phyloP scores from a whole-genome alignment of 2,113 vertebrate species.

The Addax nasomaculatus region DNA sequence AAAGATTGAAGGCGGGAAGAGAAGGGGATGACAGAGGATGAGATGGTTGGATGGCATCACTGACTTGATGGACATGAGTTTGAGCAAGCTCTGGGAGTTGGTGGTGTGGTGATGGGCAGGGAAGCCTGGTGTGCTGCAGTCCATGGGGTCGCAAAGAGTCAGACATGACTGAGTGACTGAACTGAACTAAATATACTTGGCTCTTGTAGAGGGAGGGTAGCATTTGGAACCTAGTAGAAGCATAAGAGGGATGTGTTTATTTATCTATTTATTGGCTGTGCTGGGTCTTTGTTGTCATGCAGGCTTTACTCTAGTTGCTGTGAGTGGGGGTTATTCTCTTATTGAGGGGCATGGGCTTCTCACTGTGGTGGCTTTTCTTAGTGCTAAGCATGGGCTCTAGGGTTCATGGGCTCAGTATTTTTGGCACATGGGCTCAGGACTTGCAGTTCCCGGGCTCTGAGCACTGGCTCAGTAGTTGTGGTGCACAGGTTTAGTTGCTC shows the following conservation, averaged over 20 bases:
- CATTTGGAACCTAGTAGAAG: neutral
- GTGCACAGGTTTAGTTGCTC: neutral
- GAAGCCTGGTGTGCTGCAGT: neutral
- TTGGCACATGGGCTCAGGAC: neutral
- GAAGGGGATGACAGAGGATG: neutral
- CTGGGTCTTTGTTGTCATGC: neutral
- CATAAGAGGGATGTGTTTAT: neutral
- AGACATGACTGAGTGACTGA: neutral
- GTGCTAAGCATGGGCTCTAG: neutral
- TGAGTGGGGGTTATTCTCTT: neutral
- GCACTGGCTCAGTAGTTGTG: neutral
- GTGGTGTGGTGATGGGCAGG: neutral
- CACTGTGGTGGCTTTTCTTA: neutral
- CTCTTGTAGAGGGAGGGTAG: neutral
- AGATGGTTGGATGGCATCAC: neutral
- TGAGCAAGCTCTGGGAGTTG: neutral
- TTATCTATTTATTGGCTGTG: neutral
- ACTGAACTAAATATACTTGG: neutral
- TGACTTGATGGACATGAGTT: neutral
- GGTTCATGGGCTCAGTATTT: neutral
- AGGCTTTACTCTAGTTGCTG: neutral
- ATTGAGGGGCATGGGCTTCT: accelerated
- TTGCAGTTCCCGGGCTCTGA: neutral
- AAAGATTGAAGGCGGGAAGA: neutral
- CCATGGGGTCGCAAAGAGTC: neutral